Conservation (phyloP, 2,797 vertebrate genomes). For the Takifugu rubripes region DNA sequence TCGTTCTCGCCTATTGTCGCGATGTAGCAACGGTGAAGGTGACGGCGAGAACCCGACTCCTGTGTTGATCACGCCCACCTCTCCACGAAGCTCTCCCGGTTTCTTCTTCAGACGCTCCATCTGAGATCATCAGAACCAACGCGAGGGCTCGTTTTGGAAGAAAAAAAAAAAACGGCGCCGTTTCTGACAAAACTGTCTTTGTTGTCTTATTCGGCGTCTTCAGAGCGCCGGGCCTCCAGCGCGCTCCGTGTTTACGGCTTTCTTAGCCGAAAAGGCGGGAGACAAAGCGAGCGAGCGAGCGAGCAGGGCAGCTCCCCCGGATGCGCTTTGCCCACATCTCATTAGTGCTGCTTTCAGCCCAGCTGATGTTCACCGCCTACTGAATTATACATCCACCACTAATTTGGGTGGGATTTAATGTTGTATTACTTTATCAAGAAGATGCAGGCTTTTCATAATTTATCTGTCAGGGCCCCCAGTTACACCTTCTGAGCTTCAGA, state of each 20-base stretch:
- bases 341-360: constrained; percentile 63
- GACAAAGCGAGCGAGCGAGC: constrained; percentile 27
- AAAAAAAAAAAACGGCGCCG: constrained; percentile 16
- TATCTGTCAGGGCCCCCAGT: constrained; percentile 57
- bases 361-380: constrained; percentile 63
- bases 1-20: no score
- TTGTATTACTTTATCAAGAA: constrained; percentile 63
- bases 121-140: constrained; percentile 23
- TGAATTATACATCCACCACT: constrained; percentile 70
- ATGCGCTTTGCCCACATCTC: constrained; percentile 59
- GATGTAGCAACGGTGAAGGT: no score
- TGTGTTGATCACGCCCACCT: no score
- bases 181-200: constrained; percentile 54
- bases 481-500: constrained; percentile 52
- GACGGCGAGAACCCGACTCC: no score
- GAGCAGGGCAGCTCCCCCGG: constrained; percentile 55
- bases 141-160: constrained; percentile 10
- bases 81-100: neutral
- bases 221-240: constrained; percentile 36
- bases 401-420: constrained; percentile 71
- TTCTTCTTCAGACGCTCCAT: constrained; percentile 35
- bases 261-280: constrained; percentile 30
- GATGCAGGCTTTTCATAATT: constrained; percentile 60
- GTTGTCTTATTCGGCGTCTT: constrained; percentile 54
- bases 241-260: constrained; percentile 42